A percentile compares a stretch with the other conserved stretches of the same genome.
Conservation (phyloP, 2,888 invertebrate species). For the Elmis aenea region DNA sequence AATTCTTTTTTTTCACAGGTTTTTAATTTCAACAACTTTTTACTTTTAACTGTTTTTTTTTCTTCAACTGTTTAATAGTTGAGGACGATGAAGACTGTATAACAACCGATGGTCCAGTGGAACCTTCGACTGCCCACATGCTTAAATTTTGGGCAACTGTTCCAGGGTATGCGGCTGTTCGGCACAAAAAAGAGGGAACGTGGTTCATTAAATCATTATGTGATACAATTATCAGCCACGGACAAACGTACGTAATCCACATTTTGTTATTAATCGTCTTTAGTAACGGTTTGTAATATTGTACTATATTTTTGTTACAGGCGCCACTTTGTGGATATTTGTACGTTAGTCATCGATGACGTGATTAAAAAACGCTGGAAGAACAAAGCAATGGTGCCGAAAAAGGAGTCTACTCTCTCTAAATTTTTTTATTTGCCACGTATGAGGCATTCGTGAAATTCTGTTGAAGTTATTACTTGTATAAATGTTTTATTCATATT, state of each 20-base stretch:
- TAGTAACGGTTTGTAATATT: no score
- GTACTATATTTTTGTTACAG: slow-evolving; percentile 24
- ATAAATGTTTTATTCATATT: no score
- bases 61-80: no score
- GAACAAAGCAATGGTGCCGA: slow-evolving; percentile 15
- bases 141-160: slow-evolving; percentile 40
- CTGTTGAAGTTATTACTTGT: no score
- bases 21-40: no score
- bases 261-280: slow-evolving; percentile 1
- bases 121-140: slow-evolving; percentile 27
- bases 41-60: no score
- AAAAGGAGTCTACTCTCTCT: slow-evolving; percentile 15
- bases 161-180: slow-evolving; percentile 39
- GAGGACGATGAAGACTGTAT: slow-evolving; percentile 13
- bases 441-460: background rate
- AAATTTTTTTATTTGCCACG: slow-evolving; percentile 15
- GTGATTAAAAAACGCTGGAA: slow-evolving; percentile 29
- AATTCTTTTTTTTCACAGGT: no score
- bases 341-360: slow-evolving; percentile 27
- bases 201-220: slow-evolving; percentile 44
- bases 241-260: slow-evolving; percentile 25
- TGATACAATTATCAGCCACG: slow-evolving; percentile 28
- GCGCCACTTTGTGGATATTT: slow-evolving; percentile 36
- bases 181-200: slow-evolving; percentile 35
- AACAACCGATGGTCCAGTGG: slow-evolving; percentile 24